Percentiles rank a stretch among this genome's conserved stretches.
These are phyloP conservation scores for Rhinatrema bivittatum DNA, from an alignment of 2,797 vertebrate species.

Conservation along the genomic window DNA sequence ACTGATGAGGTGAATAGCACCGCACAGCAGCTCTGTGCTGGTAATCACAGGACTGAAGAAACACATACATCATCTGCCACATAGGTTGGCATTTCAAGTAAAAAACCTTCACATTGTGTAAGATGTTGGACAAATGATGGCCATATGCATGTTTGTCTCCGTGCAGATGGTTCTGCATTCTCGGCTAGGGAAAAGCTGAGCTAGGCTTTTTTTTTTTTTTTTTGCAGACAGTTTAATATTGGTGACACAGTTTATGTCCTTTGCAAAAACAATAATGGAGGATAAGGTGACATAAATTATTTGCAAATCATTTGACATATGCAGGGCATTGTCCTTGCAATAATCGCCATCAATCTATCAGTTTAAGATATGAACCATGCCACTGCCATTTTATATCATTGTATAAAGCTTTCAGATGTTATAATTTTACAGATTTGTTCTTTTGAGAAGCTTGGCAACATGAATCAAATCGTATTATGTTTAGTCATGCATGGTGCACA, in stretches of 20 bases:
- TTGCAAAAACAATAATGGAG: slow-evolving; percentile 85
- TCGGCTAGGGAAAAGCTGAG: slow-evolving; percentile 82
- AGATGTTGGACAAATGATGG: slow-evolving; percentile 97
- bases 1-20: slow-evolving; percentile 98
- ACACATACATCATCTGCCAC: slow-evolving; percentile 99
- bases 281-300: slow-evolving; percentile 96
- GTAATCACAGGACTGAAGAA: slow-evolving; percentile 99
- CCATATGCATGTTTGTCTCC: slow-evolving; percentile 89
- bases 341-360: slow-evolving; percentile 92
- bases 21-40: slow-evolving; percentile 86
- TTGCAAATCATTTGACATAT: slow-evolving; percentile 94
- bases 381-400: slow-evolving; percentile 78
- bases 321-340: slow-evolving; percentile 91
- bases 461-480: slow-evolving; percentile 57
- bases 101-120: slow-evolving; percentile 96
- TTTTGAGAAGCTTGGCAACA: slow-evolving; percentile 36
- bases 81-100: slow-evolving; percentile 92
- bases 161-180: slow-evolving; percentile 85
- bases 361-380: slow-evolving; percentile 79
- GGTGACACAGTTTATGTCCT: slow-evolving; percentile 87
- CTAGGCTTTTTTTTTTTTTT: slow-evolving; percentile 79
- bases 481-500: slow-evolving; percentile 34
- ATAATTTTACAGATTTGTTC: slow-evolving; percentile 59
- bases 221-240: slow-evolving; percentile 82
- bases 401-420: slow-evolving; percentile 65